Conservation (phyloP, 1,140 invertebrate genomes). For the Caerostris darwini region DNA sequence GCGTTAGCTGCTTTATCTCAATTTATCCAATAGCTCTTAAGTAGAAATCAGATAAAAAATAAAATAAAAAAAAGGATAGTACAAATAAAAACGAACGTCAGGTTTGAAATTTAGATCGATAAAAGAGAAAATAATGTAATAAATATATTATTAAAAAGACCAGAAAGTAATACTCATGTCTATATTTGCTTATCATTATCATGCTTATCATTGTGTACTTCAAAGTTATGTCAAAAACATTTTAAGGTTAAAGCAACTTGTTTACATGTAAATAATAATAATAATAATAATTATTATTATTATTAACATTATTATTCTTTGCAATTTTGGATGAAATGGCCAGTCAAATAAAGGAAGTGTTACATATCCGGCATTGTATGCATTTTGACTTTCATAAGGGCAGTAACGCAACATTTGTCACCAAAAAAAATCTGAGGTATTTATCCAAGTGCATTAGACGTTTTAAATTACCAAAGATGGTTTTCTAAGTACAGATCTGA, state of each 20-base stretch:
- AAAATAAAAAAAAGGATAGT: no score
- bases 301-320: no score
- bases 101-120: no score
- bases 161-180: no score
- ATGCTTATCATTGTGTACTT: constrained; percentile 17
- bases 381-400: constrained; percentile 8
- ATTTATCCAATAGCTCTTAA: no score
- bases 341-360: background rate
- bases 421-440: constrained; percentile 30
- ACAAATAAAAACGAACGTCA: no score
- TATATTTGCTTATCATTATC: no score
- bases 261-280: background rate
- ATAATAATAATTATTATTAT: no score
- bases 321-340: background rate
- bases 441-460: constrained; percentile 30
- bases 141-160: no score
- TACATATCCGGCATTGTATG: background rate
- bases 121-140: no score
- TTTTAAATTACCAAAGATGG: constrained; percentile 4
- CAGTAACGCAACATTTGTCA: constrained; percentile 6
- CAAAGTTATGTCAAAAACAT: background rate
- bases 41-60: no score
- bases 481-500: constrained; percentile 28
- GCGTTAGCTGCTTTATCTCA: no score
- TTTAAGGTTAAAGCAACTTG: constrained; percentile 11